A percentile compares a stretch with the other conserved stretches of the same genome.
phyloP scores from a whole-genome alignment of 2,113 vertebrate genomes.

The Butastur rufipennis region DNA sequence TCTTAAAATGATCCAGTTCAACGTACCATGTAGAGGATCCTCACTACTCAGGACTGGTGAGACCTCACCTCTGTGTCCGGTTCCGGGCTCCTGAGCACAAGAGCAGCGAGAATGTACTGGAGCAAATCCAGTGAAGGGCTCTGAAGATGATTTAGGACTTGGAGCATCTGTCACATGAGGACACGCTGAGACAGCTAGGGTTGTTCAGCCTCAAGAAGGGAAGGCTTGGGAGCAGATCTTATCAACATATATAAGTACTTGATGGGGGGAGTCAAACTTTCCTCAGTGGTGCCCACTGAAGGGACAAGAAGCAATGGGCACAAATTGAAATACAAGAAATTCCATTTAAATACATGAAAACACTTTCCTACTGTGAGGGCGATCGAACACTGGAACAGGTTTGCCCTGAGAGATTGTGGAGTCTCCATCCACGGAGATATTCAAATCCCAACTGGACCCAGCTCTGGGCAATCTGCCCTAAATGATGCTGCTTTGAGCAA shows the following conservation, averaged over 20 bases:
- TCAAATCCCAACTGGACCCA: too few relatives aligned
- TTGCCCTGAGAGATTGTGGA: not conserved
- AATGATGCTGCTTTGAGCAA: not conserved
- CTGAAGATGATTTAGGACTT: not conserved
- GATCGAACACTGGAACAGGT: not conserved
- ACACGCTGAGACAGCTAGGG: not conserved
- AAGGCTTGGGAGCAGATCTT: not conserved
- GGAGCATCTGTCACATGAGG: not conserved
- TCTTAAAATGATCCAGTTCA: not conserved
- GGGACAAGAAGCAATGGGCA: not conserved
- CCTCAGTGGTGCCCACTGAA: not conserved
- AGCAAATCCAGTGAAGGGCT: not conserved
- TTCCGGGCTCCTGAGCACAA: not conserved
- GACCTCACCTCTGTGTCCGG: not conserved
- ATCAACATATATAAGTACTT: not conserved
- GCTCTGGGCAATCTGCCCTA: not conserved
- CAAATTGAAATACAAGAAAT: not conserved
- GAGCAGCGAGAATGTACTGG: fast-evolving
- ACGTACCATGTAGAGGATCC: fast-evolving
- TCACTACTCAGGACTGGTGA: not conserved
- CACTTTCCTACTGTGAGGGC: fast-evolving
- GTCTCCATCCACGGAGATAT: not conserved
- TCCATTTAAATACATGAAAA: not conserved
- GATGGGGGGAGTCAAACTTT: not conserved
- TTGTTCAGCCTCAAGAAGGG: not conserved